A percentile compares a stretch with the other conserved stretches of the same genome.
Conservation (phyloP, 2,797 vertebrate species). For the Taeniopygia guttata region DNA sequence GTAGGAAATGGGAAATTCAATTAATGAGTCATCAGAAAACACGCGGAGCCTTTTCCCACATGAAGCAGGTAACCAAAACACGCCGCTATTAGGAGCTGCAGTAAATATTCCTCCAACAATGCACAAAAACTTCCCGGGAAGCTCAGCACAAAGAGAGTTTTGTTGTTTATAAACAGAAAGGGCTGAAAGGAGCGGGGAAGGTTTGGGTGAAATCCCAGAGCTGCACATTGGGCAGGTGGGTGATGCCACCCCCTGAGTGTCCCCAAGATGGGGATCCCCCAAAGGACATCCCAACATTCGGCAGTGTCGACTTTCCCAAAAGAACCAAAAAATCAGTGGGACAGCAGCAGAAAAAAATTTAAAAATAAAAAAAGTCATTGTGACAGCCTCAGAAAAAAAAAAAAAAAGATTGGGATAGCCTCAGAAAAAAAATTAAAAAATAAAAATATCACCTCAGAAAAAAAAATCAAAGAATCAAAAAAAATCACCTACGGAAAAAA, state of each 20-base stretch:
- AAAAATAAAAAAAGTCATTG: neutral
- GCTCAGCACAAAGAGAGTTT: constrained; percentile 39
- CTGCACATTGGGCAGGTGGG: fast-evolving
- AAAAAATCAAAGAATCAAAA: too few species aligned
- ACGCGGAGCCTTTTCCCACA: constrained; percentile 40
- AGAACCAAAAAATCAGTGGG: neutral
- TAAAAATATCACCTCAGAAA: neutral
- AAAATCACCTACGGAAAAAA: too few species aligned
- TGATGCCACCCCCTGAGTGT: neutral
- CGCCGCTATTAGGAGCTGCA: constrained; percentile 48
- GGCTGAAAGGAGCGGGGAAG: neutral
- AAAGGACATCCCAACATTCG: too few species aligned
- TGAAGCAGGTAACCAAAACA: constrained; percentile 58
- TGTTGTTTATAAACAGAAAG: constrained; percentile 39
- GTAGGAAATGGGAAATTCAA: constrained; percentile 58
- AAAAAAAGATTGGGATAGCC: too few species aligned
- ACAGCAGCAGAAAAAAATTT: too few species aligned
- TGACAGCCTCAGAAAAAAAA: neutral
- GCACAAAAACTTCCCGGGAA: constrained; percentile 68
- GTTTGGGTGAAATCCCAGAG: neutral
- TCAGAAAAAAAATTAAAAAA: too few species aligned
- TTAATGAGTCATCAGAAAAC: constrained; percentile 47
- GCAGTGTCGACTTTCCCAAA: neutral
- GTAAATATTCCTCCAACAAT: constrained; percentile 50
- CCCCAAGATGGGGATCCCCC: neutral